phyloP scores from a whole-genome alignment of 2,113 vertebrate genomes.

The Phrynosoma platyrhinos region DNA sequence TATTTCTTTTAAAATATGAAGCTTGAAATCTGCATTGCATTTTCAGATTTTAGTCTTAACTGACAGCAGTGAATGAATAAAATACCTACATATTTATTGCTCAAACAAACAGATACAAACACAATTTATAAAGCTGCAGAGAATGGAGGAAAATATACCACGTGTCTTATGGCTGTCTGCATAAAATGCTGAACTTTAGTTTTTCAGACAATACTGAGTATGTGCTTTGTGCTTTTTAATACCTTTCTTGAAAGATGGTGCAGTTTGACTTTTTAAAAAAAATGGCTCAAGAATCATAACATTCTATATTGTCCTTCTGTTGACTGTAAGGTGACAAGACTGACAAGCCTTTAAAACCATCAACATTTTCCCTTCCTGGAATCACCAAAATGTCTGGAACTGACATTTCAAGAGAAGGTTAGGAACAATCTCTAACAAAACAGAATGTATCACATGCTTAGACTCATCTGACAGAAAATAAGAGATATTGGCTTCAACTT shows the following conservation, averaged over 20 bases:
- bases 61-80: not conserved
- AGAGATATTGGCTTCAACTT: conserved; percentile 26
- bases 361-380: conserved; percentile 51
- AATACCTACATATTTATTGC: not conserved
- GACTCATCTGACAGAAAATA: conserved; percentile 56
- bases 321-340: conserved; percentile 36
- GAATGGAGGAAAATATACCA: not conserved
- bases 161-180: not conserved
- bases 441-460: conserved; percentile 35
- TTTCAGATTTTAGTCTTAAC: not conserved
- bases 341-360: conserved; percentile 52
- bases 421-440: conserved; percentile 48
- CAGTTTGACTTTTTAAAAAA: not conserved
- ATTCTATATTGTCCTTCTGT: conserved; percentile 12
- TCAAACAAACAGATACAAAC: conserved; percentile 12
- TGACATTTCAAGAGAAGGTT: conserved; percentile 64
- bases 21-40: not conserved
- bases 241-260: conserved; percentile 7
- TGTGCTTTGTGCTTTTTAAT: not conserved
- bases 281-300: conserved; percentile 16
- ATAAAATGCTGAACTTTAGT: not conserved
- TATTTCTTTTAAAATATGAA: not conserved
- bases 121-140: conserved; percentile 2
- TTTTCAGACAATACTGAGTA: conserved; percentile 23
- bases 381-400: conserved; percentile 52